Evolutionary conservation across 1,140 invertebrate species (phyloP), one percentile per base, ranked within the genome.

Genomic region (Drosophila orena): DNA sequence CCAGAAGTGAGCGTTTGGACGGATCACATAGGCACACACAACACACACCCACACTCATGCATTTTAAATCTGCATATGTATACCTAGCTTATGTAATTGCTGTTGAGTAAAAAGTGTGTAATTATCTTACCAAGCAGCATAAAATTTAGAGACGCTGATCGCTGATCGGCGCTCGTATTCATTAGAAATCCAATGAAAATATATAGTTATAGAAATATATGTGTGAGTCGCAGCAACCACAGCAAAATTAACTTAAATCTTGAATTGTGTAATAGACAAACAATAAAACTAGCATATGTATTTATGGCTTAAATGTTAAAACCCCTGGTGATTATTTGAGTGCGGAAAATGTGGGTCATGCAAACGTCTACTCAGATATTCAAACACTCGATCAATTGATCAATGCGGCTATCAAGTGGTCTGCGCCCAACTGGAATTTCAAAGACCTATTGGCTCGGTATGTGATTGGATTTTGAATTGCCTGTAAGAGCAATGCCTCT

Each of bases 241-340:
- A 60, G 74, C 53, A 50, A 52, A 77, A 59, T 70, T 54, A 73
- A 73, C 46, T 71, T 71, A 66, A 58, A 74, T 77, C 52, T 73
- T 80, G 56, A 72, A 78, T 30, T 78, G 81, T 84, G 79, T 84
- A 89, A 89, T 73, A 84, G 79, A 56, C 59, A 84, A 66, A 85
- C 62, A 88, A 84, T 89, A 89, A 89, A 89, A 42, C 70, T 79
- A 89, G 80, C 68, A 78, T 57, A 76, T 76, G 60, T 89, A 84
- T 89, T 80, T 80, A 84, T 89, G 84, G 84, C 84, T 89, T 89
- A 71, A 89, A 89, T 89, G 79, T 89, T 65, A 79, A 74, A 68
- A 22, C 5, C 6, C 30, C 14, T 37, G 17, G 11, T 44, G 15
- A 40, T 66, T 35, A 66, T 42, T 50, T 24, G 4, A 43, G 4